Percentiles rank a stretch among this genome's conserved stretches.
These are phyloP conservation scores for Alosa sapidissima DNA, from an alignment of 2,797 vertebrate genomes.

Conservation along the genomic window DNA sequence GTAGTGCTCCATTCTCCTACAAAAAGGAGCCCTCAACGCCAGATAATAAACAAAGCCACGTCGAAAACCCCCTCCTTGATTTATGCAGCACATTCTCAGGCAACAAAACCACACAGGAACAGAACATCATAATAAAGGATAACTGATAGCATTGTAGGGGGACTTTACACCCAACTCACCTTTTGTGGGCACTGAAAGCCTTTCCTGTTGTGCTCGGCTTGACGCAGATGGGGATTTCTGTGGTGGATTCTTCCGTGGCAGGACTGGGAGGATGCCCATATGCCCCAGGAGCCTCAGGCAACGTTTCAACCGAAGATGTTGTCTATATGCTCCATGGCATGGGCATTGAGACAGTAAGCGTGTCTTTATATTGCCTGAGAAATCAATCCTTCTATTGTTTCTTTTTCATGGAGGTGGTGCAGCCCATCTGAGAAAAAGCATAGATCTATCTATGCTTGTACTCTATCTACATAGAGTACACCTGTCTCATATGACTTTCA, in stretches of 20 bases:
- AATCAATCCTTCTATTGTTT: neutral
- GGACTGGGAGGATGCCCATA: slow-evolving; percentile 85
- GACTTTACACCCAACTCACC: slow-evolving; percentile 42
- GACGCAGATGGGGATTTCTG: slow-evolving; percentile 79
- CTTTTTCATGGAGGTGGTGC: neutral
- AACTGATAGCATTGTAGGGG: slow-evolving; percentile 69
- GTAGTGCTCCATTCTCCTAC: neutral
- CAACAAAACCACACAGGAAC: slow-evolving; percentile 41
- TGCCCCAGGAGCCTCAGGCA: slow-evolving; percentile 82
- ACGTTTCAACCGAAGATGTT: slow-evolving; percentile 84
- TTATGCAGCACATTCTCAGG: slow-evolving; percentile 46
- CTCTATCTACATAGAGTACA: neutral
- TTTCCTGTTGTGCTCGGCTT: slow-evolving; percentile 59
- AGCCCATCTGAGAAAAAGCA: neutral
- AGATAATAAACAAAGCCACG: slow-evolving; percentile 25
- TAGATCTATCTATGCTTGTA: neutral
- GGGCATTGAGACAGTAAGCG: slow-evolving; percentile 81
- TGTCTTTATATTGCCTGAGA: slow-evolving; percentile 39
- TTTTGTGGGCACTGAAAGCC: slow-evolving; percentile 54
- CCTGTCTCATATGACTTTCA: neutral
- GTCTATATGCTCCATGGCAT: slow-evolving; percentile 85
- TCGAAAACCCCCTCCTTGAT: neutral
- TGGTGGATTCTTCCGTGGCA: slow-evolving; percentile 82
- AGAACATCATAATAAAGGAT: slow-evolving; percentile 54
- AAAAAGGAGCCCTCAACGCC: slow-evolving; percentile 13